Evolutionary conservation across 2,113 vertebrate genomes (phyloP), one percentile per base, ranked within the genome.

Genomic region (Gymnocephalus cernua): DNA sequence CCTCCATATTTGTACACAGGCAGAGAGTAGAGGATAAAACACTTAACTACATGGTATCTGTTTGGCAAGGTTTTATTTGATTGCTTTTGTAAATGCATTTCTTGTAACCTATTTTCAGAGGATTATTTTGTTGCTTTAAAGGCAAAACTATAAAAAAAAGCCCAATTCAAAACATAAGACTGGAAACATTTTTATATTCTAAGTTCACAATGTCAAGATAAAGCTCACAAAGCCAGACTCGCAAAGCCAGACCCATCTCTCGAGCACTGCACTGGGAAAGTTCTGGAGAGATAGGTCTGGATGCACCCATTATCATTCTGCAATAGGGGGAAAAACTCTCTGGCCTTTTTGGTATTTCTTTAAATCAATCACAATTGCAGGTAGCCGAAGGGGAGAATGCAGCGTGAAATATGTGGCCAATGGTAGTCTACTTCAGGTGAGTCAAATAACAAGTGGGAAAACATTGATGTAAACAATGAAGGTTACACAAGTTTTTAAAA

Each of bases 1-100:
- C 65, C 69, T 53, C 18, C 66, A 72, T 58, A 53, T 80, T 73
- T 74, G 68, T 68, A 54, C 48, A 66, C 65, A 71, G 2, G 19
- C 19, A 57, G 23, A 21, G 38, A 66, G 77, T 7, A 14, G 16
- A 38, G 64, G 44, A 58, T 50, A 25, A 51, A 48, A 62, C 50
- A 29, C 25, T 50, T 38, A 38, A 65, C 32, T 29, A 3, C 1
- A 10, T 2, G 27, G 35, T 76, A 53, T 62, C 50, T 74, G 47
- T 35, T 21, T 53, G 15, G 74, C 29, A 45, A 16, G 27, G 14
- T 65, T 53, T 66, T 16, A 14, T 45, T n/a, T 14, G 12, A 25
- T 72, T 48, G 48, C 38, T 68, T 53, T 25, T 54, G 15, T 54
- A 69, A 82, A 68, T 27, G 44, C n/a, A 41, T 41, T 68, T 77